phyloP scores from a whole-genome alignment of 2,888 invertebrate species.

The Margaritifera margaritifera region DNA sequence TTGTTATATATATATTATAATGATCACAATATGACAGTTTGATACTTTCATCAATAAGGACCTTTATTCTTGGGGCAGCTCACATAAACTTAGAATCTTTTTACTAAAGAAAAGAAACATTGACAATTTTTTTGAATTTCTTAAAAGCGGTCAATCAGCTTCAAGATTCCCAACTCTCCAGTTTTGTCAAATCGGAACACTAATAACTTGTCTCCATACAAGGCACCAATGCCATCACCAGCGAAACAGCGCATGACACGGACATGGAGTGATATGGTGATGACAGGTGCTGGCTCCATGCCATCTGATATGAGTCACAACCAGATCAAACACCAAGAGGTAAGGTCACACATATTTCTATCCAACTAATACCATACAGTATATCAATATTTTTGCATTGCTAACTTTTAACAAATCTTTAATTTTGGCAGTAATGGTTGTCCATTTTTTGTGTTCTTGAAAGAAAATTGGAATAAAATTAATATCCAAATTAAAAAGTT shows the following conservation, averaged over 20 bases:
- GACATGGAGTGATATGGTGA: conserved; percentile 68
- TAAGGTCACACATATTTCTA: conserved; percentile 14
- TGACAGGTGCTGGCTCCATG: conserved; percentile 49
- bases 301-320: conserved; percentile 46
- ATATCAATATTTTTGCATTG: not conserved
- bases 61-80: too few species aligned
- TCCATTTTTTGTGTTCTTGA: not conserved
- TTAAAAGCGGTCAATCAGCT: conserved; percentile 56
- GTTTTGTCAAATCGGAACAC: conserved; percentile 17
- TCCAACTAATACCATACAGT: not conserved
- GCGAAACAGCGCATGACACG: conserved; percentile 57
- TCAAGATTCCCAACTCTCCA: conserved; percentile 57
- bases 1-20: too few species aligned
- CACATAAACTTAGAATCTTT: too few species aligned
- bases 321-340: conserved; percentile 69
- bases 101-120: too few species aligned
- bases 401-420: too few species aligned
- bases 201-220: conserved; percentile 51
- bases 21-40: too few species aligned
- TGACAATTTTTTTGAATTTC: conserved; percentile 2
- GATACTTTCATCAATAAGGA: too few species aligned
- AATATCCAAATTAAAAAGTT: too few species aligned
- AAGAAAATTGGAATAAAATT: not conserved
- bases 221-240: conserved; percentile 60
- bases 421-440: too few species aligned